These are phyloP conservation scores for Paguma larvata DNA, from an alignment of 2,797 vertebrate genomes.

Conservation along the genomic window DNA sequence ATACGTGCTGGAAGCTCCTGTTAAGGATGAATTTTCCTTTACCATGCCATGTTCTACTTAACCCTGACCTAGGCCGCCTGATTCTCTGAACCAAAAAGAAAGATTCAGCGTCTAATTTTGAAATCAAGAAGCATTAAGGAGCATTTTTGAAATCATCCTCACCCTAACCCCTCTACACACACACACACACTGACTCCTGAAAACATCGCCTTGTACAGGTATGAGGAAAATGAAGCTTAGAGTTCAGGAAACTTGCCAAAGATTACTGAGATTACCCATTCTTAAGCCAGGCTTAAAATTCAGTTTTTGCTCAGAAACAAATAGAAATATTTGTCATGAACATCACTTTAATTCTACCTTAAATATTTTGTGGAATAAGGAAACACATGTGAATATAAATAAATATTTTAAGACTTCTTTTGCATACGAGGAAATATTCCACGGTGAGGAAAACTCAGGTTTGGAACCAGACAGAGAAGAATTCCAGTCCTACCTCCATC, in stretches of 20 bases:
- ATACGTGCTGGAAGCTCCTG: background rate
- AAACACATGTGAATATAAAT: background rate
- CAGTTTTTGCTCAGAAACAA: background rate
- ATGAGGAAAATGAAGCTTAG: background rate
- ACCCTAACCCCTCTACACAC: accelerated
- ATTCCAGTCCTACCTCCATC: no score
- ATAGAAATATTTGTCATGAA: background rate
- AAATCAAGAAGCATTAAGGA: background rate
- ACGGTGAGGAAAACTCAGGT: background rate
- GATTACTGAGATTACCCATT: background rate
- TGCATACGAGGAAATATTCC: background rate
- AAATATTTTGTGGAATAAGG: background rate
- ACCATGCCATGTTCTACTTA: background rate
- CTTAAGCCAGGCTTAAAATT: background rate
- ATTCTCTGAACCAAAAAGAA: background rate
- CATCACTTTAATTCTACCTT: background rate
- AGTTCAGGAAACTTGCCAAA: background rate
- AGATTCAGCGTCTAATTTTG: background rate
- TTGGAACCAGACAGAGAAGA: background rate
- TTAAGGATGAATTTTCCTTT: background rate
- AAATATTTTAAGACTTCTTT: background rate
- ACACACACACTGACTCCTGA: background rate
- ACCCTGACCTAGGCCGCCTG: background rate
- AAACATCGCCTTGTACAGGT: background rate
- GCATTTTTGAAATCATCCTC: background rate